phyloP scores from a whole-genome alignment of 2,888 invertebrate species.

The Spialia ferax region DNA sequence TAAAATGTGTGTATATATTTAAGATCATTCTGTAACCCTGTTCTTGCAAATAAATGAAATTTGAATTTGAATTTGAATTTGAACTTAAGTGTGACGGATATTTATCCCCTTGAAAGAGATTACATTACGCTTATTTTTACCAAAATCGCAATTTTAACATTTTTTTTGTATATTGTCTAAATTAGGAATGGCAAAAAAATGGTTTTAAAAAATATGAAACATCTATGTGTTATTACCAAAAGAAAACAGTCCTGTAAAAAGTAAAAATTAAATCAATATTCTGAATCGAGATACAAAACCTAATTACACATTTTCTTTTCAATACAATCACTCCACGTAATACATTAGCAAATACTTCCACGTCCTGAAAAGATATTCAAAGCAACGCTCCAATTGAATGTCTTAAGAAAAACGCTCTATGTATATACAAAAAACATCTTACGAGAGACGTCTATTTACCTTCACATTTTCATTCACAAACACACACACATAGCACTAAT shows the following conservation, averaged over 20 bases:
- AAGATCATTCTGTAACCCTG: no score
- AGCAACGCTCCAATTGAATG: conserved; percentile 29
- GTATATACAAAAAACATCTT: conserved; percentile 48
- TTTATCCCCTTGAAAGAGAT: not conserved
- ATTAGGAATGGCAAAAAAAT: no score
- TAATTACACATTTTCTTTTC: not conserved
- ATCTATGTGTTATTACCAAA: no score
- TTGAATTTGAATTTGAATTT: no score
- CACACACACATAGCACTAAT: conserved; percentile 45
- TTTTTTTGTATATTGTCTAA: no score
- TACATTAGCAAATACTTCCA: conserved; percentile 20
- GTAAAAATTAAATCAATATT: not conserved
- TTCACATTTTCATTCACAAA: conserved; percentile 36
- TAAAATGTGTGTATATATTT: no score
- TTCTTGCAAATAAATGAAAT: no score
- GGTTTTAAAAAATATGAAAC: no score
- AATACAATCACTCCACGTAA: not conserved
- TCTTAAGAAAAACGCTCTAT: conserved; percentile 30
- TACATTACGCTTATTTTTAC: not conserved
- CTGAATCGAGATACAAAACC: not conserved
- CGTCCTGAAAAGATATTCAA: conserved; percentile 37
- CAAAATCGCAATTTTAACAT: no score
- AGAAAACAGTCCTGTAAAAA: not conserved
- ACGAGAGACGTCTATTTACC: conserved; percentile 41
- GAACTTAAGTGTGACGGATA: not conserved